phyloP scores from a whole-genome alignment of 2,113 vertebrate species.

The Bagarius yarrelli region DNA sequence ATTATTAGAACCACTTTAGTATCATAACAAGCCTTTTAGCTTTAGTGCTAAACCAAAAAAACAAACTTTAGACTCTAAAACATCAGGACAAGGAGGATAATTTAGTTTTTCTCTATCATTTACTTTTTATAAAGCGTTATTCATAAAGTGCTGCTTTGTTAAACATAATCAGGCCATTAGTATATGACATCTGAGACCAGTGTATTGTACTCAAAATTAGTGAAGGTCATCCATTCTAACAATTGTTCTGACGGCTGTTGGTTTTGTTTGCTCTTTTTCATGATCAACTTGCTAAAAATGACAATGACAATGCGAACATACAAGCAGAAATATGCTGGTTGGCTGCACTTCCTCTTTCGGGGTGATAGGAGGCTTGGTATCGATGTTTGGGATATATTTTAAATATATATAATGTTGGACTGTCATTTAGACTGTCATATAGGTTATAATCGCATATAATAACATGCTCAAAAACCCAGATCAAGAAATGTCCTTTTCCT shows the following conservation, averaged over 20 bases:
- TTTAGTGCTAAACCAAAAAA: not conserved
- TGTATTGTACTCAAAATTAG: not conserved
- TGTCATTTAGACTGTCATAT: not conserved
- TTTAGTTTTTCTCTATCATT: not conserved
- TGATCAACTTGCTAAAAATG: not conserved
- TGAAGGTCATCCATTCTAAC: not conserved
- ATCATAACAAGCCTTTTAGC: not conserved
- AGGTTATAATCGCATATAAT: not conserved
- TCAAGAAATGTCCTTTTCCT: not conserved
- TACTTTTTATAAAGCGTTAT: not conserved
- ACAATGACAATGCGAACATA: conserved; percentile 33
- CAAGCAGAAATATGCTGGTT: conserved; percentile 8
- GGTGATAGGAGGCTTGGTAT: conserved; percentile 45
- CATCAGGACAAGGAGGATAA: not conserved
- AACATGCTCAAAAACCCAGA: not conserved
- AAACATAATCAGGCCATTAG: not conserved
- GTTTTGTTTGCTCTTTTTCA: not conserved
- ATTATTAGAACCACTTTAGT: not conserved
- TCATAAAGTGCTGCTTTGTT: not conserved
- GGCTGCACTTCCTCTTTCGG: conserved; percentile 60
- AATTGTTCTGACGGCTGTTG: not conserved
- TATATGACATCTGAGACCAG: not conserved
- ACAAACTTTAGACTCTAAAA: not conserved
- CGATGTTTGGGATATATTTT: conserved; percentile 3
- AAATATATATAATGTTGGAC: not conserved